Evolutionary conservation across 1,140 invertebrate genomes (phyloP), one percentile per base, ranked within the genome.

Genomic region (Araneus ventricosus): DNA sequence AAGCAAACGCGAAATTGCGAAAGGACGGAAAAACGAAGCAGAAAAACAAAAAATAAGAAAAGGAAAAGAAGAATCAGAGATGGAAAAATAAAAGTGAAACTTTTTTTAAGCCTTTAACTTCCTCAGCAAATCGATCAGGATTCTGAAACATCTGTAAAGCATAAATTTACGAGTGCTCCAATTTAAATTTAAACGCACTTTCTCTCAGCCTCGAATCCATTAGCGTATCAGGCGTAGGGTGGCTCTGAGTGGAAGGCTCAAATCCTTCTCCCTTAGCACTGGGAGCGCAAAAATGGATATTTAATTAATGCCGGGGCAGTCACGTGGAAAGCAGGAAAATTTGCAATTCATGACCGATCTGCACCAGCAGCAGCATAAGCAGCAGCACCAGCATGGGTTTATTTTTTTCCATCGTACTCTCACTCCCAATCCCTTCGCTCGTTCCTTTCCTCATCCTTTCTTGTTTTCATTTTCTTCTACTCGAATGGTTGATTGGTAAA

Each of bases 131-230:
- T 88, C 85, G 70, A 93, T 80, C 85, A 4, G 63, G 41, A 30
- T 80, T 93, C 84, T 75, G 70, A 93, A 93, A 88, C 91, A 93
- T 93, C 91, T 93, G 91, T 93, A 93, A 93, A 93, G 91, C 84
- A 93, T 93, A 88, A 93, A 93, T 93, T 93, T 93, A 79, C 85
- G 91, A 93, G 63, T 87, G 39, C 45, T 37, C 91, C 91, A 93
- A 93, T 93, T 93, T 93, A 93, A 93, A 93, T 88, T 87, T 93
- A 93, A 87, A 93, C 85, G 57, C 79, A 88, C 67, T 93, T 93
- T 93, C 27, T 27, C 59, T 87, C 24, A 24, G 63, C 39, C 20
- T 27, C 22, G 63, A 93, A 93, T 93, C 91, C 91, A 93, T 93
- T 93, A 93, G 91, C 39, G 91, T 79, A 61, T 22, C 70, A 52